Evolutionary conservation across 2,797 vertebrate genomes (phyloP).

Genomic region (Aplochiton taeniatus): DNA sequence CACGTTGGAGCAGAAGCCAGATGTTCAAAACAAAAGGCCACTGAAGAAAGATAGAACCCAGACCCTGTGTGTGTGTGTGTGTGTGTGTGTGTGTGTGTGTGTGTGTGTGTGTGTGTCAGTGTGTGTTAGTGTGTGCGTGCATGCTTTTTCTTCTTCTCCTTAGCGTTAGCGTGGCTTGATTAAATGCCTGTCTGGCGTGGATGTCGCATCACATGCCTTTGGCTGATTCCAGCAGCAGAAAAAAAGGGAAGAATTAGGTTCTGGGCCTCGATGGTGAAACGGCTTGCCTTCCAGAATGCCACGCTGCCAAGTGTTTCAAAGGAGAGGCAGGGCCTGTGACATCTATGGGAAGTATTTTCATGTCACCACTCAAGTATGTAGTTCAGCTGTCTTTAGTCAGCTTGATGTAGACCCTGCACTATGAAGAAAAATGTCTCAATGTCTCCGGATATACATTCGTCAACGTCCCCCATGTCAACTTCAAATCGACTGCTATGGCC

Average conservation of each 20-base stretch:
- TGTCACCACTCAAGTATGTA: too few relatives aligned
- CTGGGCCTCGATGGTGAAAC: background rate
- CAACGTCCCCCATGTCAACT: too few relatives aligned
- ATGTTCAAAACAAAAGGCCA: background rate
- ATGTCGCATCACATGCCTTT: background rate
- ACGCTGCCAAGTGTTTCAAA: background rate
- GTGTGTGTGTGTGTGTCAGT: background rate
- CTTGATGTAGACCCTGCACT: too few relatives aligned
- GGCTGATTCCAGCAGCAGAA: background rate
- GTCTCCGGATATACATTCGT: too few relatives aligned
- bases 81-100: background rate
- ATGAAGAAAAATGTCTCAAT: too few relatives aligned
- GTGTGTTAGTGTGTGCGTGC: background rate
- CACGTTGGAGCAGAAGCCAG: background rate
- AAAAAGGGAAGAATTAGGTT: background rate
- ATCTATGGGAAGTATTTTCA: too few relatives aligned
- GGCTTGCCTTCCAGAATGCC: background rate
- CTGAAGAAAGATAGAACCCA: conserved; percentile 11
- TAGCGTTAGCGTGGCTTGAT: conserved; percentile 24
- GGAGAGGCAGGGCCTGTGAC: too few relatives aligned
- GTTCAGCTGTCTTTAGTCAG: too few relatives aligned
- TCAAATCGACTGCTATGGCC: too few relatives aligned
- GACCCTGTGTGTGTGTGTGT: conserved; percentile 8
- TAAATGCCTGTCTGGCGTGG: background rate
- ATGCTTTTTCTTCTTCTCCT: conserved; percentile 11